Evolutionary conservation across 2,888 invertebrate species (phyloP).

Genomic region (Cosmia pyralina): DNA sequence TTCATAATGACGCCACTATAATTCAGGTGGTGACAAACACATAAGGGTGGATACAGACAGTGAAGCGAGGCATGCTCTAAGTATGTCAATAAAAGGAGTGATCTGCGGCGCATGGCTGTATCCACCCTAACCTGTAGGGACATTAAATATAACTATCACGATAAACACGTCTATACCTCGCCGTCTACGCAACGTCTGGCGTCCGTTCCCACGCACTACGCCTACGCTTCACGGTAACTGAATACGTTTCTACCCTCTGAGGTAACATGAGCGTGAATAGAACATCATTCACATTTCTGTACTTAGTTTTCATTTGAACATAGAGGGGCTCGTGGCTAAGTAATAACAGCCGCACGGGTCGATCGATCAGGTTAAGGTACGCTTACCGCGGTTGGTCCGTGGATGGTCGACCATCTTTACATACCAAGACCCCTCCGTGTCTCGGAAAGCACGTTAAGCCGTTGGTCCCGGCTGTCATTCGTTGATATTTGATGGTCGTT

Average conservation of each 20-base stretch:
- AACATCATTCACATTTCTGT: not conserved
- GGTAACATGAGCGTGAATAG: slow-evolving; percentile 12
- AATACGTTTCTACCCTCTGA: slow-evolving; percentile 11
- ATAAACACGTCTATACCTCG: not conserved
- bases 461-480: too few relatives aligned
- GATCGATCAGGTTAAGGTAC: too few relatives aligned
- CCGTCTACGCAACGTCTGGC: slow-evolving; percentile 32
- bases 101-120: too few relatives aligned
- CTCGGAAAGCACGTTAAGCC: too few relatives aligned
- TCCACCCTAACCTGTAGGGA: not conserved
- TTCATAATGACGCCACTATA: not conserved
- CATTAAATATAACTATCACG: not conserved
- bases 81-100: too few relatives aligned
- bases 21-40: not conserved
- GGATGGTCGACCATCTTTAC: too few relatives aligned
- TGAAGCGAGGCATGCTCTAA: too few relatives aligned
- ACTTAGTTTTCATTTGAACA: not conserved
- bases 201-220: slow-evolving; percentile 33
- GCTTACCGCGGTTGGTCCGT: too few relatives aligned
- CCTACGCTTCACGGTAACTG: slow-evolving; percentile 22
- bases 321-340: not conserved
- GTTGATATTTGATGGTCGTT: too few relatives aligned
- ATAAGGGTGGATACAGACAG: too few relatives aligned
- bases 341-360: too few relatives aligned
- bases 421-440: too few relatives aligned